These are phyloP conservation scores for Brenthis daphne DNA, from an alignment of 2,888 invertebrate species.

Conservation along the genomic window DNA sequence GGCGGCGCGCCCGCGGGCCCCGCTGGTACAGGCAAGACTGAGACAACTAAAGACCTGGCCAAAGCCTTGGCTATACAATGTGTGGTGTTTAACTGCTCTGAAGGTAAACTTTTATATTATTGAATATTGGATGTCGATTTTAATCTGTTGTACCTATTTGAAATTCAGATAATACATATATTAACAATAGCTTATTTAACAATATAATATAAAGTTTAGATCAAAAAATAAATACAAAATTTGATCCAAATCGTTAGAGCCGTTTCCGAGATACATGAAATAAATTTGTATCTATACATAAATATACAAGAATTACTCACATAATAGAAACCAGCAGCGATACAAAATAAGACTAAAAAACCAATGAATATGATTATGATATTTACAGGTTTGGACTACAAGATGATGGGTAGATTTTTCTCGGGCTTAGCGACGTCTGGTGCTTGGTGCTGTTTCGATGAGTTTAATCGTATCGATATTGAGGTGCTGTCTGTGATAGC, in stretches of 20 bases:
- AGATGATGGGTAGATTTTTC: slow-evolving; percentile 96
- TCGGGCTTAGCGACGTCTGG: slow-evolving; percentile 94
- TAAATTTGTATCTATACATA: too few relatives aligned
- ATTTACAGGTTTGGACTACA: slow-evolving; percentile 78
- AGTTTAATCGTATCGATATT: slow-evolving; percentile 95
- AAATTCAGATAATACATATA: too few relatives aligned
- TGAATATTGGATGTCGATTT: too few relatives aligned
- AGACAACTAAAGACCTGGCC: slow-evolving; percentile 94
- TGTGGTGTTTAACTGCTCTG: slow-evolving; percentile 95
- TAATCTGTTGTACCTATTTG: too few relatives aligned
- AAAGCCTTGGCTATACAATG: slow-evolving; percentile 94
- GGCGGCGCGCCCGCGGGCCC: slow-evolving; percentile 96
- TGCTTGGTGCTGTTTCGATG: slow-evolving; percentile 96
- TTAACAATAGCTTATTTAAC: too few relatives aligned
- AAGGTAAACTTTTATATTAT: slow-evolving; percentile 75
- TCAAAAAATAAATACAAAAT: too few relatives aligned
- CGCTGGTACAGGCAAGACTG: slow-evolving; percentile 93
- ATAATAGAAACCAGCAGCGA: too few relatives aligned
- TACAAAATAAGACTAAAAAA: too few relatives aligned
- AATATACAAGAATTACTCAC: too few relatives aligned
- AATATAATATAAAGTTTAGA: too few relatives aligned
- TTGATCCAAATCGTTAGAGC: too few relatives aligned
- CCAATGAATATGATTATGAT: slow-evolving; percentile 17
- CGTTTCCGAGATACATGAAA: too few relatives aligned
- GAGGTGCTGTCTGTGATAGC: slow-evolving; percentile 95